These are phyloP conservation scores for Garra rufa DNA, from an alignment of 2,113 vertebrate genomes.

Conservation along the genomic window DNA sequence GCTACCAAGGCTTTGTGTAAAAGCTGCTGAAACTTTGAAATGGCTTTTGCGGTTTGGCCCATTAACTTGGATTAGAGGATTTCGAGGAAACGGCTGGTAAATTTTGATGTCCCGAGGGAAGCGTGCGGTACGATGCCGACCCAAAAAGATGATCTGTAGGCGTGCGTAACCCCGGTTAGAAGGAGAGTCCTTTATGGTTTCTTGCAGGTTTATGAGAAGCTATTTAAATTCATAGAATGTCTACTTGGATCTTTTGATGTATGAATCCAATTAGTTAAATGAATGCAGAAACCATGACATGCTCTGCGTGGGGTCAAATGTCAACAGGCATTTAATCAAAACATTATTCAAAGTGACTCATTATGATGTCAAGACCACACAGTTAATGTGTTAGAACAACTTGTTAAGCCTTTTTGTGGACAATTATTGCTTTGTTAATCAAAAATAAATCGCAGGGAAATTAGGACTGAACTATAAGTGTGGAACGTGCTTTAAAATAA, in stretches of 20 bases:
- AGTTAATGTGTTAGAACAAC: conserved; percentile 10
- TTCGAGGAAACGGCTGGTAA: conserved; percentile 39
- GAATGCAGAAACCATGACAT: conserved; percentile 46
- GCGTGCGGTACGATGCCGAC: conserved; percentile 28
- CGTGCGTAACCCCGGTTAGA: conserved; percentile 45
- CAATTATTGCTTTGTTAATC: conserved; percentile 46
- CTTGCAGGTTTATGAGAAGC: conserved; percentile 24
- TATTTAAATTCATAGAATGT: conserved; percentile 51
- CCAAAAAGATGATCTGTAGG: background rate
- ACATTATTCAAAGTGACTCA: conserved; percentile 45
- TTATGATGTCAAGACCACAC: conserved; percentile 18
- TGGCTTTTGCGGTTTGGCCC: conserved; percentile 47
- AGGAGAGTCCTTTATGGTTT: conserved; percentile 39
- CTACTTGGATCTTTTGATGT: conserved; percentile 32
- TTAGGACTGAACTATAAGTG: background rate
- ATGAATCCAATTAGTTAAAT: conserved; percentile 54
- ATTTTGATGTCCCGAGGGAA: conserved; percentile 54
- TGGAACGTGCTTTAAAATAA: background rate
- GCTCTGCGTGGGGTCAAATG: conserved; percentile 42
- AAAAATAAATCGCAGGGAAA: background rate
- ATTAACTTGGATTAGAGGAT: conserved; percentile 63
- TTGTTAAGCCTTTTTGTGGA: conserved; percentile 34
- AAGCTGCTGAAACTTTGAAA: conserved; percentile 39
- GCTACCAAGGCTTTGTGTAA: background rate
- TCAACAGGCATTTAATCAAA: conserved; percentile 48